Conservation (phyloP, 1,140 invertebrate genomes). For the Cherax quadricarinatus region DNA sequence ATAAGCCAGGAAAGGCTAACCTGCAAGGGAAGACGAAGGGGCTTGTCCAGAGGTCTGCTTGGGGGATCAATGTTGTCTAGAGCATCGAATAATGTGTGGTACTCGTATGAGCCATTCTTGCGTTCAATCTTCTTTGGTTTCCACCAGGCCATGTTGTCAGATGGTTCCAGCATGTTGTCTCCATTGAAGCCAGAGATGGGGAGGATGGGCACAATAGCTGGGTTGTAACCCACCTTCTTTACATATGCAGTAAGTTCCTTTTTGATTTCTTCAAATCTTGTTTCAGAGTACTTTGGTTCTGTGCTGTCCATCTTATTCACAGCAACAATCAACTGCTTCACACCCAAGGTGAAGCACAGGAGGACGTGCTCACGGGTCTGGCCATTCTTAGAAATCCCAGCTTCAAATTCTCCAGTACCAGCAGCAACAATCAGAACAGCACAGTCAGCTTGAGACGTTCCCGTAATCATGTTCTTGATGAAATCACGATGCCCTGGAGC, state of each 20-base stretch:
- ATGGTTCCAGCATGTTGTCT: slow-evolving; percentile 97
- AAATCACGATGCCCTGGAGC: slow-evolving; percentile 99
- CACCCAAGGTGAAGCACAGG: slow-evolving; percentile 97
- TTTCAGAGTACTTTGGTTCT: slow-evolving; percentile 95
- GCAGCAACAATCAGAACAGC: slow-evolving; percentile 98
- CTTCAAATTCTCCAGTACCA: slow-evolving; percentile 98
- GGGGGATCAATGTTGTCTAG: slow-evolving; percentile 97
- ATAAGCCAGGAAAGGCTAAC: slow-evolving; percentile 25
- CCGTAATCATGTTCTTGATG: slow-evolving; percentile 99
- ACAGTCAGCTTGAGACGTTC: slow-evolving; percentile 98
- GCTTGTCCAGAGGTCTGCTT: slow-evolving; percentile 94
- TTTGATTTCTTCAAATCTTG: slow-evolving; percentile 97
- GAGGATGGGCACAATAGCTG: slow-evolving; percentile 96
- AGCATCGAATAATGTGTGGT: slow-evolving; percentile 94
- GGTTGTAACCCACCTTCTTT: slow-evolving; percentile 98
- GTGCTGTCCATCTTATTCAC: slow-evolving; percentile 99
- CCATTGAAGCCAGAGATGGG: slow-evolving; percentile 99
- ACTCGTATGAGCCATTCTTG: slow-evolving; percentile 91
- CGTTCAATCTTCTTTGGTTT: slow-evolving; percentile 97
- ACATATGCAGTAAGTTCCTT: slow-evolving; percentile 96
- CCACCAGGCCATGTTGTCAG: slow-evolving; percentile 96
- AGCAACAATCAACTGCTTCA: slow-evolving; percentile 98
- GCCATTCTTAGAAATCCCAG: slow-evolving; percentile 99
- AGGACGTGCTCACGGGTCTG: slow-evolving; percentile 99
- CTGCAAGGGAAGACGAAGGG: slow-evolving; percentile 93